Percentiles rank a stretch among this genome's conserved stretches.
Evolutionary conservation across 2,113 vertebrate genomes (phyloP).

Genomic region (Turdus rufiventris): DNA sequence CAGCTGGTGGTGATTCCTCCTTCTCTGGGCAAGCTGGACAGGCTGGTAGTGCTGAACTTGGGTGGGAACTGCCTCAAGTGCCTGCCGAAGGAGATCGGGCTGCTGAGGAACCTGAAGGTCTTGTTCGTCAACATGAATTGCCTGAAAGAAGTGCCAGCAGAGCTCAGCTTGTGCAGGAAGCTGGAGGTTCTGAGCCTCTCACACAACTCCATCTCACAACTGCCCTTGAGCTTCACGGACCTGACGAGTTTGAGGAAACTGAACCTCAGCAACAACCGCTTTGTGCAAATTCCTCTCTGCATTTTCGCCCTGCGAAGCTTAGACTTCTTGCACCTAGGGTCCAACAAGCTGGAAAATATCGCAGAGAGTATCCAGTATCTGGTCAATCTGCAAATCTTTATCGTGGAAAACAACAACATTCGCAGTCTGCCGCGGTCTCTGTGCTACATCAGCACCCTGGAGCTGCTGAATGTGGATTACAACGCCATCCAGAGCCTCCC

Average conservation of each 20-base stretch:
- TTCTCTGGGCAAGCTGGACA: constrained; percentile 78
- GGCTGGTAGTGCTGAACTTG: constrained; percentile 87
- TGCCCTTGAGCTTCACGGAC: constrained; percentile 79
- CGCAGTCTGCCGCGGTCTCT: constrained; percentile 83
- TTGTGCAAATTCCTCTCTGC: constrained; percentile 86
- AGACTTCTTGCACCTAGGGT: constrained; percentile 89
- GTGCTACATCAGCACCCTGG: constrained; percentile 80
- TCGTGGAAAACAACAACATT: constrained; percentile 86
- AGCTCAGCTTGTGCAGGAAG: constrained; percentile 82
- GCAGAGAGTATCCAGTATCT: constrained; percentile 89
- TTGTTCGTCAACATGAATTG: constrained; percentile 88
- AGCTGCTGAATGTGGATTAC: constrained; percentile 89
- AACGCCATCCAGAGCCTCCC: constrained; percentile 89
- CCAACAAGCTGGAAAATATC: constrained; percentile 87
- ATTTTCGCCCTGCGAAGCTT: constrained; percentile 85
- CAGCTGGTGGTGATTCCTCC: constrained; percentile 78
- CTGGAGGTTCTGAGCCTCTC: constrained; percentile 92
- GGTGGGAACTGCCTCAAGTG: constrained; percentile 83
- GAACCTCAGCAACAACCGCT: constrained; percentile 90
- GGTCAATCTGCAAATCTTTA: constrained; percentile 86
- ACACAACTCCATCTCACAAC: constrained; percentile 83
- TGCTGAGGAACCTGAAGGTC: constrained; percentile 84
- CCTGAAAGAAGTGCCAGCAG: constrained; percentile 84
- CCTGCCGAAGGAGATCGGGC: constrained; percentile 86
- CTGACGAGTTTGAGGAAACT: constrained; percentile 83